A percentile compares a stretch with the other conserved stretches of the same genome.
These are phyloP conservation scores for Isichthys henryi DNA, from an alignment of 2,113 vertebrate genomes.

Conservation along the genomic window DNA sequence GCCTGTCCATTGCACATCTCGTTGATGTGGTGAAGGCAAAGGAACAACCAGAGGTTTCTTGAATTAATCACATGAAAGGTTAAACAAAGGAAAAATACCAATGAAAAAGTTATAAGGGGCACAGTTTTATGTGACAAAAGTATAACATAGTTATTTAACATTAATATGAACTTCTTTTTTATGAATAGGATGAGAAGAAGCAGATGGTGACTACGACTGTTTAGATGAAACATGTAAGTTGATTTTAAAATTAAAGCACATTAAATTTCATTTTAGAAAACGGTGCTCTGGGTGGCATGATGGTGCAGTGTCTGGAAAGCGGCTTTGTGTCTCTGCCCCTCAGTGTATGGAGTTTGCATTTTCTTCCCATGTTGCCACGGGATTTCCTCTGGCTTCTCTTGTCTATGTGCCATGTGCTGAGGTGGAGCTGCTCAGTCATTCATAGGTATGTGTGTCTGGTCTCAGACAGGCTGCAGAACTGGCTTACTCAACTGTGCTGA, in stretches of 20 bases:
- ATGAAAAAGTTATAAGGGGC: too few species aligned
- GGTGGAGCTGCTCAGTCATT: not conserved
- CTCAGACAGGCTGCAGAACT: not conserved
- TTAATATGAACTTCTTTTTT: not conserved
- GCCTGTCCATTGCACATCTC: conserved; percentile 75
- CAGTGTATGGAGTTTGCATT: not conserved
- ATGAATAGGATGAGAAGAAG: conserved; percentile 69
- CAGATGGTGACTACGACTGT: conserved; percentile 77
- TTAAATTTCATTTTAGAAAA: not conserved
- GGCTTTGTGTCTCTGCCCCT: too few species aligned
- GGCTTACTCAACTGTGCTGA: conserved; percentile 34
- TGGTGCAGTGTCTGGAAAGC: too few species aligned
- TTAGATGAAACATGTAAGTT: conserved; percentile 73
- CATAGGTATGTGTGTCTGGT: not conserved
- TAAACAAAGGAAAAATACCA: not conserved
- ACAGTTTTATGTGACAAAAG: too few species aligned
- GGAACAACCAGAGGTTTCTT: not conserved
- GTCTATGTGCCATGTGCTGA: not conserved
- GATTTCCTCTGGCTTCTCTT: not conserved
- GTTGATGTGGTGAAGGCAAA: conserved; percentile 68
- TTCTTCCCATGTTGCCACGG: not conserved
- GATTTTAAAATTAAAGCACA: not conserved
- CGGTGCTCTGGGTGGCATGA: too few species aligned
- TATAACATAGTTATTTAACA: not conserved
- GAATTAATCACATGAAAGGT: not conserved